phyloP scores from a whole-genome alignment of 2,113 vertebrate genomes.

The Ginglymostoma cirratum region DNA sequence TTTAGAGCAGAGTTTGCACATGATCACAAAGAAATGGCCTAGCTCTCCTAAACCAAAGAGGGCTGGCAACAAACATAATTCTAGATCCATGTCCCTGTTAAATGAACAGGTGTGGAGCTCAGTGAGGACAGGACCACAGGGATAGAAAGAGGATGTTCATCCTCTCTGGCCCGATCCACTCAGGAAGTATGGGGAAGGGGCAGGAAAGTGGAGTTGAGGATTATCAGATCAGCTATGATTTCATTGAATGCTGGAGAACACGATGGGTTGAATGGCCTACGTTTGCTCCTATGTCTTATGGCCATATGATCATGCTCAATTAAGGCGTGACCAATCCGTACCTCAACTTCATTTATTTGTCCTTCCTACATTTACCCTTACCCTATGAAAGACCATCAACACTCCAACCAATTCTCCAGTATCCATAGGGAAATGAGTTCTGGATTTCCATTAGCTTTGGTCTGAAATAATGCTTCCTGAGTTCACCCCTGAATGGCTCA shows the following conservation, averaged over 20 bases:
- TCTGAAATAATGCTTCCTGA: background rate
- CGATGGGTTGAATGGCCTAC: too few relatives aligned
- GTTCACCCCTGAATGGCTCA: too few relatives aligned
- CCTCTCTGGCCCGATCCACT: background rate
- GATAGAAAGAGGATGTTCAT: background rate
- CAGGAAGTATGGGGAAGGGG: too few relatives aligned
- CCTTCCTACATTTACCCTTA: background rate
- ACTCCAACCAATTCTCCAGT: too few relatives aligned
- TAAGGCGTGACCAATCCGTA: background rate
- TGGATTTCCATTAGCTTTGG: background rate
- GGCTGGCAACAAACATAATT: background rate
- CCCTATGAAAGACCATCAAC: background rate
- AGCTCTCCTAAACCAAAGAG: background rate
- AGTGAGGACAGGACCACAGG: background rate
- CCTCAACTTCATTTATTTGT: background rate
- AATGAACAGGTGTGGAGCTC: background rate
- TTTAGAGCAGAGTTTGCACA: background rate
- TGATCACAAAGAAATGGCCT: background rate
- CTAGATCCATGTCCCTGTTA: background rate
- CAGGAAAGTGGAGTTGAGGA: too few relatives aligned
- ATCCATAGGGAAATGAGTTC: background rate
- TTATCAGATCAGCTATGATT: too few relatives aligned
- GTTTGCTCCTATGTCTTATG: too few relatives aligned
- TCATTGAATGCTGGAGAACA: too few relatives aligned
- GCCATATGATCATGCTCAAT: too few relatives aligned